phyloP scores from a whole-genome alignment of 2,113 vertebrate genomes.

The Pterocles orientalis region DNA sequence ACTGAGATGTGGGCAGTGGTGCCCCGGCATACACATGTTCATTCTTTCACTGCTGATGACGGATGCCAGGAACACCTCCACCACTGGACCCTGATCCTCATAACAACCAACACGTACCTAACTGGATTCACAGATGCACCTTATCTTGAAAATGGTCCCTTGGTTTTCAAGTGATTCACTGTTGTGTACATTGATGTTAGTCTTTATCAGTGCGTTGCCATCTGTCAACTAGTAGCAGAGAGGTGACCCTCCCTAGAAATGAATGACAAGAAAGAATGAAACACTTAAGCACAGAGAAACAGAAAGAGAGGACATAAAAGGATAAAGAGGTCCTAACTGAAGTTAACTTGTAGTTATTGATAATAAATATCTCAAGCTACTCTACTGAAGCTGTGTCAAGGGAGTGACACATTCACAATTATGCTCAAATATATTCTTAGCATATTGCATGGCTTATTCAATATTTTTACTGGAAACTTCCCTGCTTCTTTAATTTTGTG shows the following conservation, averaged over 20 bases:
- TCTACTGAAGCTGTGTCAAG: background rate
- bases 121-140: background rate
- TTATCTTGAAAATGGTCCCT: background rate
- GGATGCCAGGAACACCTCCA: background rate
- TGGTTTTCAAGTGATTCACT: background rate
- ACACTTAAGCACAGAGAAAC: background rate
- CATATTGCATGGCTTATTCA: background rate
- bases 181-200: background rate
- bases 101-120: background rate
- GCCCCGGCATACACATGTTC: rapidly evolving
- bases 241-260: background rate
- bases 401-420: background rate
- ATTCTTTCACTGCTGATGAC: background rate
- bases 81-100: background rate
- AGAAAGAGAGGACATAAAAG: background rate
- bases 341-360: background rate
- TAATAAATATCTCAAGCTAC: background rate
- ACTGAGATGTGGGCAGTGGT: background rate
- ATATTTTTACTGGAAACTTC: constrained; percentile 19
- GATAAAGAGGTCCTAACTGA: background rate
- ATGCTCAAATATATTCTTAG: background rate
- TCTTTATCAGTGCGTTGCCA: background rate
- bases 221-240: background rate
- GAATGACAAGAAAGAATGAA: background rate
- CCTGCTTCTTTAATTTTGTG: background rate